Conservation (phyloP, 2,113 vertebrate genomes). For the Delphinapterus leucas region DNA sequence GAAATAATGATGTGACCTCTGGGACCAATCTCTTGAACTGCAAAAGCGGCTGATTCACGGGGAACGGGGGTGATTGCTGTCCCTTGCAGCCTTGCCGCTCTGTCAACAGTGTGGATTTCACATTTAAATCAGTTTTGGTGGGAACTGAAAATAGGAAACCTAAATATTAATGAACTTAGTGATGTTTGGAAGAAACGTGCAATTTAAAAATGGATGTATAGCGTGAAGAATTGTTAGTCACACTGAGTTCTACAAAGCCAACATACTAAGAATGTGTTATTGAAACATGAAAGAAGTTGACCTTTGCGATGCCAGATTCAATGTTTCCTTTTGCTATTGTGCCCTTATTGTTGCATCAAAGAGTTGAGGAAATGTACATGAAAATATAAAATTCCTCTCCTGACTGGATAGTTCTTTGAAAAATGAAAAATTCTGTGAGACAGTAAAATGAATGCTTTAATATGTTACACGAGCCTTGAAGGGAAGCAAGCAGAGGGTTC, state of each 20-base stretch:
- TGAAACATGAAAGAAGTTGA: neutral
- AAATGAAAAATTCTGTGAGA: conserved; percentile 3
- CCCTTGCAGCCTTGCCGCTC: neutral
- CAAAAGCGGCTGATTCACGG: conserved; percentile 33
- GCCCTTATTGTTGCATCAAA: neutral
- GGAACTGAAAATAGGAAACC: neutral
- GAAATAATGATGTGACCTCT: conserved; percentile 53
- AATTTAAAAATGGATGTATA: neutral
- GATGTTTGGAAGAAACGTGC: neutral
- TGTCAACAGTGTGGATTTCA: neutral
- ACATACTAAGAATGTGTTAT: neutral
- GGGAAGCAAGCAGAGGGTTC: neutral
- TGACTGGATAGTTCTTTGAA: neutral
- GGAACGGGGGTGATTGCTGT: neutral
- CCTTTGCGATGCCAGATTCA: neutral
- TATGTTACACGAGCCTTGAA: neutral
- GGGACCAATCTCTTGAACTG: conserved; percentile 41
- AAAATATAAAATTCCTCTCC: neutral
- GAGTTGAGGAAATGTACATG: neutral
- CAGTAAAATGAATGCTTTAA: neutral
- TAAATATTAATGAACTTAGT: neutral
- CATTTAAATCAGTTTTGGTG: conserved; percentile 18
- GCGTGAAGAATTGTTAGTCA: neutral
- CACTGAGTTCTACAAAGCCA: neutral
- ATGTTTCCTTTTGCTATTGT: neutral